Evolutionary conservation across 2,113 vertebrate genomes (phyloP).

Genomic region (Oncorhynchus mykiss): DNA sequence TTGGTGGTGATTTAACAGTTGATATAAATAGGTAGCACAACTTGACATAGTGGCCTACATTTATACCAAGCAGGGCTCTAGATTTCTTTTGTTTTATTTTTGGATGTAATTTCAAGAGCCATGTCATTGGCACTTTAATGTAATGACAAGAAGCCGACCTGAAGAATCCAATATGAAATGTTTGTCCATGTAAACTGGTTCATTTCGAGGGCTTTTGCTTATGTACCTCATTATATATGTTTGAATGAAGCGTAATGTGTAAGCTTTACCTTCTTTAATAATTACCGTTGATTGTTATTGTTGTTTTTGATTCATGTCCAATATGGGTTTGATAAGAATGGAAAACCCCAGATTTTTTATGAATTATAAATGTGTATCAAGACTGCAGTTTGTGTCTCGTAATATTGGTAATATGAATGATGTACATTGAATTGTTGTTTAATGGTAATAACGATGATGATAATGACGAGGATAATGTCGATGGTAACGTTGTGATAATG

Average conservation of each 20-base stretch:
- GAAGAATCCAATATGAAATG: background rate
- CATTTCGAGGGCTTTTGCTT: conserved; percentile 41
- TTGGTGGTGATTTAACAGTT: conserved; percentile 35
- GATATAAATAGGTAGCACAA: conserved; percentile 57
- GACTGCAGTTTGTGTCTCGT: conserved; percentile 57
- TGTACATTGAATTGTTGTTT: conserved; percentile 66
- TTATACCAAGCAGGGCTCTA: conserved; percentile 68
- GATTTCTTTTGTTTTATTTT: conserved; percentile 20
- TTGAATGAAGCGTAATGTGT: conserved; percentile 63
- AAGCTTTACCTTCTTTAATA: conserved; percentile 26
- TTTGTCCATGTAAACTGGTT: conserved; percentile 22
- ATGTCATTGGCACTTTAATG: conserved; percentile 16
- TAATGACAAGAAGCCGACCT: conserved; percentile 18
- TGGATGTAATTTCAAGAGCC: conserved; percentile 27
- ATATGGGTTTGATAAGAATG: conserved; percentile 59
- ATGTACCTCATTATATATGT: conserved; percentile 62
- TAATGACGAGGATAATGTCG: conserved; percentile 36
- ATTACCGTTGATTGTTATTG: conserved; percentile 62
- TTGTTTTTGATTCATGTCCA: conserved; percentile 47
- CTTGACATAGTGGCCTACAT: conserved; percentile 64
- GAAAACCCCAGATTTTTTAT: conserved; percentile 30
- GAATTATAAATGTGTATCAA: conserved; percentile 43
- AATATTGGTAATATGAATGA: conserved; percentile 59
- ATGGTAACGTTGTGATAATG: conserved; percentile 67
- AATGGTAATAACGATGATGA: conserved; percentile 39